Evolutionary conservation across 2,888 invertebrate genomes (phyloP).

Genomic region (Pardosa pseudoannulata): DNA sequence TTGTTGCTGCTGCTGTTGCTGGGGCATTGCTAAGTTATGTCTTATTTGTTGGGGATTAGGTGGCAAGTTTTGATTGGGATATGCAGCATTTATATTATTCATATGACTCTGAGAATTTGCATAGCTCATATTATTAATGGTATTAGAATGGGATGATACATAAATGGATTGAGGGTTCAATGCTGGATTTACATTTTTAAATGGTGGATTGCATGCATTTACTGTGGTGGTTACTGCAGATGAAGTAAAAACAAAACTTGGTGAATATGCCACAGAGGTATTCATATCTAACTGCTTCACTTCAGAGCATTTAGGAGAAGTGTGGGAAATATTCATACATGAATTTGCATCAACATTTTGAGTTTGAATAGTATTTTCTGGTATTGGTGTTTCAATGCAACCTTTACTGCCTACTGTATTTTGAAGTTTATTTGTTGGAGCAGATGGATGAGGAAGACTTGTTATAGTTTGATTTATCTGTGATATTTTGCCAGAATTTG

Average conservation of each 20-base stretch:
- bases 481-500: constrained; percentile 19
- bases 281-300: constrained; percentile 21
- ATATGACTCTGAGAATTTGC: constrained; percentile 43
- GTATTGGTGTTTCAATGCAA: constrained; percentile 4
- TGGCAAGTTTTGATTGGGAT: constrained; percentile 41
- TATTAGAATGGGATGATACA: constrained; percentile 47
- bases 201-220: constrained; percentile 34
- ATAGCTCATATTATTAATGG: constrained; percentile 58
- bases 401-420: constrained; percentile 3
- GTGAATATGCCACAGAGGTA: constrained; percentile 21
- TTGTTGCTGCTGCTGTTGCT: constrained; percentile 20
- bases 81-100: constrained; percentile 37
- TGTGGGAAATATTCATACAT: constrained; percentile 27
- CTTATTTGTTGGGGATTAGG: constrained; percentile 46
- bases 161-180: constrained; percentile 37
- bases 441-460: constrained; percentile 23
- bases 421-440: constrained; percentile 21
- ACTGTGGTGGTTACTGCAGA: constrained; percentile 31
- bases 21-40: constrained; percentile 42
- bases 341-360: constrained; percentile 30
- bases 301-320: constrained; percentile 26
- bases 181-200: constrained; percentile 34
- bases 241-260: constrained; percentile 10
- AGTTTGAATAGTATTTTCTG: constrained; percentile 6
- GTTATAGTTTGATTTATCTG: constrained; percentile 20